Evolutionary conservation across 2,113 vertebrate species (phyloP), one percentile per base, ranked within the genome.

Genomic region (Hipposideros armiger): DNA sequence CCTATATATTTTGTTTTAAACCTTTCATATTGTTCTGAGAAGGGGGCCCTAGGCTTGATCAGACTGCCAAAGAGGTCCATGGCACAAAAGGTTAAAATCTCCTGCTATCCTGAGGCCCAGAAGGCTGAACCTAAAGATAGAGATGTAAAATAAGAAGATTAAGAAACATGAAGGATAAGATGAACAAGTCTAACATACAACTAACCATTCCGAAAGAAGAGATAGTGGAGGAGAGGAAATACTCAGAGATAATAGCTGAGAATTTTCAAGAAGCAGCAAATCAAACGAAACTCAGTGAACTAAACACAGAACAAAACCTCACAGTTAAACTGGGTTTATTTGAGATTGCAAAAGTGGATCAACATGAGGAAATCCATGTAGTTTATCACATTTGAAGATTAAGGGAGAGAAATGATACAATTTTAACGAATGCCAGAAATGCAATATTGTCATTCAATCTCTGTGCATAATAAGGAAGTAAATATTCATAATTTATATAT

Each of bases 231-330:
- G 32, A 93, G 69, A 93, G 74, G 62, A 92, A 95, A 83, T 92
- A 91, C 13, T 91, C 8, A 88, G 64, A 95, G 72, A 89, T 73
- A 89, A 42, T 78, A 40, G 70, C 58, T 94, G 36, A 82, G 56
- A 73, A 84, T 94, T 92, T 96, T 95, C 19, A 95, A 90, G 50
- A 91, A 80, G 30, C 76, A 90, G 40, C 85, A 91, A 91, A 70
- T 97, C 60, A 94, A 87, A 90, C 56, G 22, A 52, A 91, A 40
- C 80, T 93, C 58, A 76, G 58, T 47, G 45, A 88, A 66, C 77
- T 87, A 56, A 92, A 87, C 60, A 36, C 2, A 91, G 50, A 87
- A 85, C 40, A 87, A 93, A 93, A 60, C 67, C 66, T 93, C 36
- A 76, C 19, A 87, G 64, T 89, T 84, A 70, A 22, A 47, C 56